Evolutionary conservation across 1,140 invertebrate genomes (phyloP), one percentile per base, ranked within the genome.

Genomic region (Drosophila ambigua): DNA sequence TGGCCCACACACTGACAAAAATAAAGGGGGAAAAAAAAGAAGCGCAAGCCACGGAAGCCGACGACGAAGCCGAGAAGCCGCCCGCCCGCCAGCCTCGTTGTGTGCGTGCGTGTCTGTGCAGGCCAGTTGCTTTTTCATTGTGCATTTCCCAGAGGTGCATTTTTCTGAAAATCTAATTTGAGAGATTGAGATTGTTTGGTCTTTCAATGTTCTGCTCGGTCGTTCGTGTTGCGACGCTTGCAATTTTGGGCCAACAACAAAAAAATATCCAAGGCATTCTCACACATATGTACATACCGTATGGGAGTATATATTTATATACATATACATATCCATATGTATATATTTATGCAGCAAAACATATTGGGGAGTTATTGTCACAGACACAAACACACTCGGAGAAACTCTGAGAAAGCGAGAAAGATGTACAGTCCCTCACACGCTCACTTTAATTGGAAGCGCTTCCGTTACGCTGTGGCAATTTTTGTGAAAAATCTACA

Each of bases 141-240:
- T 88, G 83, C 83, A 88, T 90, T 90, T 90, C 88, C 88, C 88
- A 90, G 79, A 90, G 80, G 88, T 90, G 88, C 83, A 90, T 90
- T 90, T 90, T 90, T 90, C 87, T 90, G 74, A 90, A 90, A 90
- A 90, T 90, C 88, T 90, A 90, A 90, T 90, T 90, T 90, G 88
- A 90, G 83, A 85, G 83, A 90, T 90, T 90, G 84, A 89, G 79
- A 88, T 88, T 88, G 84, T 89, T 89, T 88, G 84, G 84, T 88
- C 85, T 88, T 84, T 89, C 79, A 89, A 90, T 89, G 79, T 88
- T 69, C 77, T 68, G 74, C 72, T 76, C 68, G 73, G 53, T 79
- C 72, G 72, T 79, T 83, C 83, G 72, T 88, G 79, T 72, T 88
- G 79, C 83, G 78, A 82, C 79, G 78, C 82, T 88, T 85, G 82